phyloP scores from a whole-genome alignment of 2,888 invertebrate species.

The Corythucha ciliata region DNA sequence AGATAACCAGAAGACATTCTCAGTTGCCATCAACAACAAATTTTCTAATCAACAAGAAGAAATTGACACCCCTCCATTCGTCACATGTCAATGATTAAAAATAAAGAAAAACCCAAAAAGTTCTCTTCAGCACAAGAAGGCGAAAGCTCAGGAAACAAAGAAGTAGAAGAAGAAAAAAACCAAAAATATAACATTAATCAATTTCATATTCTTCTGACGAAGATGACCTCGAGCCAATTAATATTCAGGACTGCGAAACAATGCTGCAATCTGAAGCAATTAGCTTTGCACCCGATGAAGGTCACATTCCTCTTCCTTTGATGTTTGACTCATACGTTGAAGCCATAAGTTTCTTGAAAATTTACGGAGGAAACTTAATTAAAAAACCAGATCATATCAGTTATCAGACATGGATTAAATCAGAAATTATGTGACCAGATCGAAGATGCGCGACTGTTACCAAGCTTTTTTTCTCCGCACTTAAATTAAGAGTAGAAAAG shows the following conservation, averaged over 20 bases:
- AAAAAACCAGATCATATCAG: slow-evolving; percentile 13
- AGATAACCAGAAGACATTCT: too few relatives aligned
- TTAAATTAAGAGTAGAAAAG: slow-evolving; percentile 4
- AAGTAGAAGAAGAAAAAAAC: too few relatives aligned
- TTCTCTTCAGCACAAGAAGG: too few relatives aligned
- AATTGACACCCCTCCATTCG: too few relatives aligned
- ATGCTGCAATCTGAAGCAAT: neutral
- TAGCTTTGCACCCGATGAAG: slow-evolving; percentile 19
- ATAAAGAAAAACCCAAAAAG: too few relatives aligned
- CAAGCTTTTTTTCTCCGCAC: neutral
- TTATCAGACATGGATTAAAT: slow-evolving; percentile 16
- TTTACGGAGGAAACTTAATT: slow-evolving; percentile 17
- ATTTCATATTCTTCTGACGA: too few relatives aligned
- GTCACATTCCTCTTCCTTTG: slow-evolving; percentile 10
- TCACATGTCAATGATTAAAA: too few relatives aligned
- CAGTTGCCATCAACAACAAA: too few relatives aligned
- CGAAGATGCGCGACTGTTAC: neutral
- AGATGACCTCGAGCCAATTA: too few relatives aligned
- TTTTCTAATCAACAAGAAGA: too few relatives aligned
- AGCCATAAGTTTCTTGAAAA: slow-evolving; percentile 20
- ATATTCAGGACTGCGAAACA: neutral
- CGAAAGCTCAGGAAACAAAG: too few relatives aligned
- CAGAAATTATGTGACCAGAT: slow-evolving; percentile 20
- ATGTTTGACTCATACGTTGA: slow-evolving; percentile 14
- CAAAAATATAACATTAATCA: too few relatives aligned